Evolutionary conservation across 2,113 vertebrate genomes (phyloP).

Genomic region (Sula dactylatra): DNA sequence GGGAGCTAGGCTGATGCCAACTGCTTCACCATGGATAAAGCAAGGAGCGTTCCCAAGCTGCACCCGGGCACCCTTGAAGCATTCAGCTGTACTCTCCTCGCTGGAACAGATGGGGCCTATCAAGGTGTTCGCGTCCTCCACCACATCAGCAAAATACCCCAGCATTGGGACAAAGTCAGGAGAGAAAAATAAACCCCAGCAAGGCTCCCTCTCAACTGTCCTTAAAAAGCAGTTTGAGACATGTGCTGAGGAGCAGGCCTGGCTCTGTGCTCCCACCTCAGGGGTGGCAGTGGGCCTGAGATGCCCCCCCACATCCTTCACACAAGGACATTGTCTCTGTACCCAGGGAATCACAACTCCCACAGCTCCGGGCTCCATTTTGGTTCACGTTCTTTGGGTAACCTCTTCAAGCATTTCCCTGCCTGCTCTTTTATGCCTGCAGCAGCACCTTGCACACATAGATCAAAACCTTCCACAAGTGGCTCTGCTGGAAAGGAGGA

Average conservation of each 20-base stretch:
- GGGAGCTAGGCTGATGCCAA: constrained; percentile 46
- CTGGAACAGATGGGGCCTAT: constrained; percentile 61
- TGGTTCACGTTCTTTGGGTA: neutral
- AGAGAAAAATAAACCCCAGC: neutral
- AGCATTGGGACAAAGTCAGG: neutral
- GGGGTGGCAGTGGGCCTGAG: neutral
- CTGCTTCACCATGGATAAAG: neutral
- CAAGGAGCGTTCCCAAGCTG: constrained; percentile 40
- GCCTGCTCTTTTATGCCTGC: neutral
- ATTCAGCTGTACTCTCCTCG: constrained; percentile 8
- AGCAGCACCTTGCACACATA: neutral
- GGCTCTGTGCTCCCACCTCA: neutral
- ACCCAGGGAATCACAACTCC: neutral
- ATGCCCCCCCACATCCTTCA: neutral
- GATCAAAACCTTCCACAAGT: neutral
- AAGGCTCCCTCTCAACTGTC: accelerated
- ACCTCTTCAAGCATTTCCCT: neutral
- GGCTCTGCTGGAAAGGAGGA: neutral
- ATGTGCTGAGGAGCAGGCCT: neutral
- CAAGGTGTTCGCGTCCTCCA: constrained; percentile 50
- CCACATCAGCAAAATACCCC: constrained; percentile 36
- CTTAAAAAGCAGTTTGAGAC: neutral
- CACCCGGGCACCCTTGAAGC: neutral
- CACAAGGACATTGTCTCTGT: neutral
- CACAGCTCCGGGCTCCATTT: neutral